phyloP scores from a whole-genome alignment of 1,140 invertebrate species.

The Acromyrmex charruanus region DNA sequence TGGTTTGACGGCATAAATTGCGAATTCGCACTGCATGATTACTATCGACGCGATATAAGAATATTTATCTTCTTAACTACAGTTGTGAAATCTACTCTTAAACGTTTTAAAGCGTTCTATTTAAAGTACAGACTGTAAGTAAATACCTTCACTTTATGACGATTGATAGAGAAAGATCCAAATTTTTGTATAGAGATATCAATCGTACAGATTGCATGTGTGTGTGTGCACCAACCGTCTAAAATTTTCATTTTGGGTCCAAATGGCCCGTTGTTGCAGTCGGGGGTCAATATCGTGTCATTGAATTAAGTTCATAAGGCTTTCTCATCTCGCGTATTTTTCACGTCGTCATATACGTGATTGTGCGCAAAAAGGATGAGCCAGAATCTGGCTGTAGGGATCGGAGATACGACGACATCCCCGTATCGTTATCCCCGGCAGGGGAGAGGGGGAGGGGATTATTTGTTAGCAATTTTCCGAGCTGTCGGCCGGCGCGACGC shows the following conservation, averaged over 20 bases:
- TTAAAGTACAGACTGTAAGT: no score
- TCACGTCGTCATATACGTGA: neutral
- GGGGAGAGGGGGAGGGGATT: constrained; percentile 49
- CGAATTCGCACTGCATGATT: neutral
- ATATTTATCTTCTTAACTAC: no score
- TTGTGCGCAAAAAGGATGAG: constrained; percentile 71
- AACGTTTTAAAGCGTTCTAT: no score
- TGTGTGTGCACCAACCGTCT: no score
- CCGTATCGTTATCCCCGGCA: constrained; percentile 69
- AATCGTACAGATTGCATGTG: no score
- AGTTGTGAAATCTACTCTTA: no score
- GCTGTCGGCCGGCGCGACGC: constrained; percentile 67
- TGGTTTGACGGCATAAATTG: constrained; percentile 7
- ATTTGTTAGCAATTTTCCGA: constrained; percentile 80
- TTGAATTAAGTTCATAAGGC: no score
- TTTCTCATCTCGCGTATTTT: neutral
- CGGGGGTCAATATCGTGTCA: neutral
- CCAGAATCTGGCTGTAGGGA: constrained; percentile 52
- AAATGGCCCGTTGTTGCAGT: no score
- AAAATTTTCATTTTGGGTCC: no score
- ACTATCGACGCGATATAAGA: neutral
- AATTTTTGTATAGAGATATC: no score
- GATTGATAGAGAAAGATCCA: no score
- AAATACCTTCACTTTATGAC: no score
- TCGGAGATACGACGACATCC: constrained; percentile 62